Evolutionary conservation across 30 jellyfish, hydroid and myxozoan species (phyloP).

Genomic region (Morbakka virulenta): DNA sequence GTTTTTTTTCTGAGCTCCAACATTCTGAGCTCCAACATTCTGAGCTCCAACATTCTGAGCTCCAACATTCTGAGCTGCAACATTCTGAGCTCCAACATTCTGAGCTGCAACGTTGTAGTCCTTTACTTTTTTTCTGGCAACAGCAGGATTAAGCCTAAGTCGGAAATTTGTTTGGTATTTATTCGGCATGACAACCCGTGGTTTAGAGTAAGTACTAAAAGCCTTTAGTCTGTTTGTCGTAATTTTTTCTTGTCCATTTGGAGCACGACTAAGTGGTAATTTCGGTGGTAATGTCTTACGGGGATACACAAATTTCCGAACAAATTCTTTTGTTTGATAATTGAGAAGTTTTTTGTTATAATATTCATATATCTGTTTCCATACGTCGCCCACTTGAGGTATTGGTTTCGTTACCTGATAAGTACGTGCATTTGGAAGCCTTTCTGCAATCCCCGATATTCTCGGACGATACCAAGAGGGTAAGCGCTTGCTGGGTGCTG

Average conservation of each 20-base stretch:
- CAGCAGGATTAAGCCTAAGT: too few species aligned
- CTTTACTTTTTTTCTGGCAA: too few species aligned
- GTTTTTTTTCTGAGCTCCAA: background rate
- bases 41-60: background rate
- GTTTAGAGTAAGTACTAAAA: too few species aligned
- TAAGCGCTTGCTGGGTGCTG: slow-evolving; percentile 37
- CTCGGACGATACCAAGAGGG: slow-evolving; percentile 73
- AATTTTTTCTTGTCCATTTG: background rate
- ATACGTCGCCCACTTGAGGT: background rate
- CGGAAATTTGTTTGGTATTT: too few species aligned
- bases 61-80: background rate
- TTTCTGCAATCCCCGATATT: background rate
- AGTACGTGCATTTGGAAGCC: background rate
- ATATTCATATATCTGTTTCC: slow-evolving; percentile 52
- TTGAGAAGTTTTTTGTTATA: slow-evolving; percentile 21
- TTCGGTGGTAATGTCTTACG: background rate
- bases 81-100: background rate
- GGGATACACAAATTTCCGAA: background rate
- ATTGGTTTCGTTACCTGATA: background rate
- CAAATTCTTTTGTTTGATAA: background rate
- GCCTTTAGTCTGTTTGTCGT: background rate
- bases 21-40: background rate
- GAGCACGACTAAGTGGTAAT: background rate
- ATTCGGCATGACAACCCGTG: background rate
- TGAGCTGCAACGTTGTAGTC: background rate